phyloP scores from a whole-genome alignment of 2,113 vertebrate genomes.

The Potamarius usumacintae region DNA sequence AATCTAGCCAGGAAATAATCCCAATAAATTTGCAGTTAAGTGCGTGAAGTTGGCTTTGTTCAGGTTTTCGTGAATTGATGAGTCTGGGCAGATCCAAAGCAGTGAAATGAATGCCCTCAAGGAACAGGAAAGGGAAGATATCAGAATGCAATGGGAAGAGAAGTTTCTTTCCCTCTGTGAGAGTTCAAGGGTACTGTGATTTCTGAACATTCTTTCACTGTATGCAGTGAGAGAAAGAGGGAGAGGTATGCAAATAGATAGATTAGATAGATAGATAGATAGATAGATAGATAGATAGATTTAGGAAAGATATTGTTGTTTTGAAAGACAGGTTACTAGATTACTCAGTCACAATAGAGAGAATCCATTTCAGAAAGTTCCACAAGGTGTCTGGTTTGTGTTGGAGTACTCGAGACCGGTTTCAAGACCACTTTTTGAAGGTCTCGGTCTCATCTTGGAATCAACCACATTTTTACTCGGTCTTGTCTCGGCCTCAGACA shows the following conservation, averaged over 20 bases:
- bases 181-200: constrained; percentile 29
- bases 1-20: constrained; percentile 45
- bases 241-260: neutral
- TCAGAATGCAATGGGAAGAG: constrained; percentile 1
- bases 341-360: no score
- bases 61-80: constrained; percentile 32
- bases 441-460: no score
- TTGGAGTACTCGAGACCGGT: no score
- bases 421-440: no score
- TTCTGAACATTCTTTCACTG: constrained; percentile 53
- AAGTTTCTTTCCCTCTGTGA: constrained; percentile 60
- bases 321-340: no score
- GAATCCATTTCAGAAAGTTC: no score
- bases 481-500: no score
- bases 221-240: constrained; percentile 14
- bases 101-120: constrained; percentile 50
- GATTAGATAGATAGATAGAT: neutral
- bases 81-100: constrained; percentile 29
- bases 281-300: neutral
- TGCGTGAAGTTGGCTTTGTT: constrained; percentile 52
- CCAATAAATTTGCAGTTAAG: constrained; percentile 58
- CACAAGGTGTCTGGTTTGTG: no score
- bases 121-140: constrained; percentile 33
- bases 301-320: neutral
- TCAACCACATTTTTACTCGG: no score